Percentiles rank a stretch among this genome's conserved stretches.
phyloP scores from a whole-genome alignment of 2,888 invertebrate species.

The Autographa gamma region DNA sequence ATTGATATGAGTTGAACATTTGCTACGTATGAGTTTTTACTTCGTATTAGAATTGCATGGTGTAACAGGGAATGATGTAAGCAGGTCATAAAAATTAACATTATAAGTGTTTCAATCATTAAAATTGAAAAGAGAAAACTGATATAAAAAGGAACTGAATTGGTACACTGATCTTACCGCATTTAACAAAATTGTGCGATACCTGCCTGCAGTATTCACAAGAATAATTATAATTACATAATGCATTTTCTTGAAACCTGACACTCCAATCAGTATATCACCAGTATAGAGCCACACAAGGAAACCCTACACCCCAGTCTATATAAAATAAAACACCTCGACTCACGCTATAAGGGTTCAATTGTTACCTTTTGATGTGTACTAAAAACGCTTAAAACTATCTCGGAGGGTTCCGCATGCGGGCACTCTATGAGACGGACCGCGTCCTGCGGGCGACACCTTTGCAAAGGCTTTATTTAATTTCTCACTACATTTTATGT shows the following conservation, averaged over 20 bases:
- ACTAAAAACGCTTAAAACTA: slow-evolving; percentile 66
- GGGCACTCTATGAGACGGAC: slow-evolving; percentile 63
- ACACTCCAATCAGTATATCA: not conserved
- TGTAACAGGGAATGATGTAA: too few species aligned
- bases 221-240: not conserved
- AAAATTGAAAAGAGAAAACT: too few species aligned
- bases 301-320: slow-evolving; percentile 36
- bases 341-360: slow-evolving; percentile 54
- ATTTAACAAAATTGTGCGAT: too few species aligned
- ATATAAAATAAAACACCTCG: slow-evolving; percentile 51
- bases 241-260: not conserved
- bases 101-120: too few species aligned
- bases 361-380: slow-evolving; percentile 69
- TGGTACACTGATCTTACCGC: too few species aligned
- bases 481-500: slow-evolving; percentile 79
- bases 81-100: too few species aligned
- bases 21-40: too few species aligned
- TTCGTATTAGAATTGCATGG: too few species aligned
- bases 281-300: not conserved
- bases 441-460: slow-evolving; percentile 79
- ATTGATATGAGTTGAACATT: not conserved
- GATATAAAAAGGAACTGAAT: too few species aligned
- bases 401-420: slow-evolving; percentile 63
- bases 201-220: too few species aligned
- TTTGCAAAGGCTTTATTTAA: slow-evolving; percentile 82